phyloP scores from a whole-genome alignment of 2,113 vertebrate genomes.

The Podocnemis expansa region DNA sequence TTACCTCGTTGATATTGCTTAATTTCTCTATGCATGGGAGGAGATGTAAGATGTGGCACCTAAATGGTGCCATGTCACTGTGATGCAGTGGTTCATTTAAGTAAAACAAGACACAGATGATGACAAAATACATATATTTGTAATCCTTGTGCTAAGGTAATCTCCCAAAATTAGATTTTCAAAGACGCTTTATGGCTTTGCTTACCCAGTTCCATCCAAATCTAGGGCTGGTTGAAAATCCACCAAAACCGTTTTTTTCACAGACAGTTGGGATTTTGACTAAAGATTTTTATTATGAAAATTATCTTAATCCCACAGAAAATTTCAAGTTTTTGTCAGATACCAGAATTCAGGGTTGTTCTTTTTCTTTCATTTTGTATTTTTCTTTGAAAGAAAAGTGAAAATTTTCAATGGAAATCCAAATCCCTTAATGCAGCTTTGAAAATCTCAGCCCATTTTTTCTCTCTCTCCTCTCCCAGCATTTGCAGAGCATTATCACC shows the following conservation, averaged over 20 bases:
- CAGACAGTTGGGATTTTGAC: background rate
- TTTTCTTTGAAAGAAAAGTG: background rate
- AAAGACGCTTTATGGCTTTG: background rate
- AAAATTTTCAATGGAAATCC: background rate
- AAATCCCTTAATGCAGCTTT: background rate
- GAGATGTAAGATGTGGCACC: background rate
- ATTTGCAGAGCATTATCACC: background rate
- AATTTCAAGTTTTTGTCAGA: background rate
- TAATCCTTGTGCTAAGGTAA: background rate
- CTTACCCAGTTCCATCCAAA: background rate
- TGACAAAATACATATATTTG: background rate
- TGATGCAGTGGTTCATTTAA: background rate
- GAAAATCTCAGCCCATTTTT: conserved; percentile 2
- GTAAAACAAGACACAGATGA: background rate
- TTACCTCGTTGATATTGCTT: background rate
- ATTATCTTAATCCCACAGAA: background rate
- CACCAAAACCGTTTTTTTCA: background rate
- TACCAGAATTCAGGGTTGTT: background rate
- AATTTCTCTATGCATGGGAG: background rate
- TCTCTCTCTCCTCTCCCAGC: background rate
- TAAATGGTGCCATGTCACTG: background rate
- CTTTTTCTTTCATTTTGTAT: too few species aligned
- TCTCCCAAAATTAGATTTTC: background rate
- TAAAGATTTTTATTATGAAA: background rate
- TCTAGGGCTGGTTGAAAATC: background rate